phyloP scores from a whole-genome alignment of 37 sponge, comb jelly and placozoan genomes.

The Theonella swinhoei region DNA sequence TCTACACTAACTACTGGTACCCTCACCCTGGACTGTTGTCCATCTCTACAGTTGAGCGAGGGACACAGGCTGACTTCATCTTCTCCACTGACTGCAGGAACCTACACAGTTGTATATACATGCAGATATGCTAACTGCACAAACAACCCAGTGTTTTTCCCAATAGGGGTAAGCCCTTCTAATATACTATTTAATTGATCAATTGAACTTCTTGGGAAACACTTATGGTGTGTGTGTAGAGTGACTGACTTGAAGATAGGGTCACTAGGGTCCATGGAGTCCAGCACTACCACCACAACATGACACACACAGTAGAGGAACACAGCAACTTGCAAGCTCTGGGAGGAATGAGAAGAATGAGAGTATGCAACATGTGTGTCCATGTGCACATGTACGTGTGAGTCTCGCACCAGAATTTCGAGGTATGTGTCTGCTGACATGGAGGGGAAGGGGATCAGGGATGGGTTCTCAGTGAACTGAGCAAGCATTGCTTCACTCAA shows the following conservation, averaged over 20 bases:
- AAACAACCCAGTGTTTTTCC: too few relatives aligned
- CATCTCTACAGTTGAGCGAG: not conserved
- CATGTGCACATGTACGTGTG: not conserved
- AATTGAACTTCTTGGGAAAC: too few relatives aligned
- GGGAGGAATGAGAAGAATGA: not conserved
- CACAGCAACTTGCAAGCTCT: slow-evolving; percentile 76
- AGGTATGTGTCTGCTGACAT: slow-evolving; percentile 58
- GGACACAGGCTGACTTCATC: slow-evolving; percentile 56
- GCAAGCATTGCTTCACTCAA: slow-evolving; percentile 67
- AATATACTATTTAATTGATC: too few relatives aligned
- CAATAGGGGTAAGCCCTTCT: too few relatives aligned
- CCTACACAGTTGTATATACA: too few relatives aligned
- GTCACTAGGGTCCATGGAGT: slow-evolving; percentile 58
- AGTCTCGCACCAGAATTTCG: slow-evolving; percentile 43
- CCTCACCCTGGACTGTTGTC: not conserved
- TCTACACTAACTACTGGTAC: too few relatives aligned
- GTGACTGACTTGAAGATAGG: slow-evolving; percentile 36
- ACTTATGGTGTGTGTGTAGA: too few relatives aligned
- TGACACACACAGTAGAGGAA: slow-evolving; percentile 79
- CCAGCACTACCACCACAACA: slow-evolving; percentile 71
- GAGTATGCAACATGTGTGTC: not conserved
- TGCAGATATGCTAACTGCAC: too few relatives aligned
- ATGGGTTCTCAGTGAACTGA: slow-evolving; percentile 29
- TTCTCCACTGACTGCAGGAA: slow-evolving; percentile 62
- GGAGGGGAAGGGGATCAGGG: slow-evolving; percentile 32